These are phyloP conservation scores for Amblyornis subalaris DNA, from an alignment of 2,113 vertebrate species.

Conservation along the genomic window DNA sequence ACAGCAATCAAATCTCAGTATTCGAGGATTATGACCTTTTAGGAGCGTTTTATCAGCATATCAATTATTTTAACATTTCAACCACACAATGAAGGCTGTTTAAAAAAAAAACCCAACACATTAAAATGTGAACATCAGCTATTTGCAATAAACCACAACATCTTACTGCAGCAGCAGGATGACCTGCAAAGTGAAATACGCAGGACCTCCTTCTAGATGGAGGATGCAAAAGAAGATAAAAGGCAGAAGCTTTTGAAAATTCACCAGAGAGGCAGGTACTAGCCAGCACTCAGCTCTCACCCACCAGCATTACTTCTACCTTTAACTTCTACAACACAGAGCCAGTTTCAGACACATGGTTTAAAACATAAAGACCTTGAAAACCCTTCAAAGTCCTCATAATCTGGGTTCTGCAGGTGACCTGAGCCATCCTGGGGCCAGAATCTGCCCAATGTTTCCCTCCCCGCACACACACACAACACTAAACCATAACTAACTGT, in stretches of 20 bases:
- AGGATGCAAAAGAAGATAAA: background rate
- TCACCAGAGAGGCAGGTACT: background rate
- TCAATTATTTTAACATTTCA: background rate
- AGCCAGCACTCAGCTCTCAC: background rate
- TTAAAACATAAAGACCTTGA: background rate
- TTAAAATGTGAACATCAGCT: background rate
- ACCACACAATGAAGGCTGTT: background rate
- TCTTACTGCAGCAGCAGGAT: background rate
- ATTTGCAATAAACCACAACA: background rate
- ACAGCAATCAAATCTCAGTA: background rate
- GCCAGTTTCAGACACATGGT: background rate
- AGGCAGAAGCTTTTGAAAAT: background rate
- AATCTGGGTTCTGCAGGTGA: background rate
- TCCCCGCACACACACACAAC: background rate
- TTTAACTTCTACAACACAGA: background rate
- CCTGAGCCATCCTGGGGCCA: background rate
- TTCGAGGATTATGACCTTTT: background rate
- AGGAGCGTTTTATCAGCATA: background rate
- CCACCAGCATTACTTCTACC: background rate
- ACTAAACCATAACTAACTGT: background rate
- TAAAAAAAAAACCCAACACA: background rate
- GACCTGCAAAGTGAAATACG: background rate
- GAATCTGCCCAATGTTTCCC: accelerated
- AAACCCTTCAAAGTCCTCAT: background rate
- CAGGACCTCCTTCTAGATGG: background rate